These are phyloP conservation scores for Drosophila emarginata DNA, from an alignment of 2,888 invertebrate genomes.

Conservation along the genomic window DNA sequence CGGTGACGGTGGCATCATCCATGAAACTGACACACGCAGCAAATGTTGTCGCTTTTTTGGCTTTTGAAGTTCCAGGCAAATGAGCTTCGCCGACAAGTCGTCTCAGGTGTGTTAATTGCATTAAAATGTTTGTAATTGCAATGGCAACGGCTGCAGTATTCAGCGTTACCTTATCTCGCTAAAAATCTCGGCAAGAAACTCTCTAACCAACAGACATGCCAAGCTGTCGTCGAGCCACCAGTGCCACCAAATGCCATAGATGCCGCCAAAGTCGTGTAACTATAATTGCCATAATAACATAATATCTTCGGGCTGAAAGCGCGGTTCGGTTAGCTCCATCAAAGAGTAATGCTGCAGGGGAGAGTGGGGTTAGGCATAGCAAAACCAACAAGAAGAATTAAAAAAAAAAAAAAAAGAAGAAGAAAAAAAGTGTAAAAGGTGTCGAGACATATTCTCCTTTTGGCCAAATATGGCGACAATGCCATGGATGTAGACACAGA, in stretches of 20 bases:
- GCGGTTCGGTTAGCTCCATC: slow-evolving; percentile 13
- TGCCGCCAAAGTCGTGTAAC: slow-evolving; percentile 72
- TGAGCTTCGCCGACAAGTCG: slow-evolving; percentile 46
- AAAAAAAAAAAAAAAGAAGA: slow-evolving; percentile 36
- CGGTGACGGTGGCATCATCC: slow-evolving; percentile 37
- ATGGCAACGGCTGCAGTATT: slow-evolving; percentile 44
- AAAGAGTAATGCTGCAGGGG: neutral
- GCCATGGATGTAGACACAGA: slow-evolving; percentile 28
- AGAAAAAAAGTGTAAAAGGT: slow-evolving; percentile 40
- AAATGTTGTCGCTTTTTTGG: slow-evolving; percentile 42
- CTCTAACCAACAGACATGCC: slow-evolving; percentile 35
- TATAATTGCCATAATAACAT: slow-evolving; percentile 78
- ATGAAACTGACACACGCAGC: slow-evolving; percentile 46
- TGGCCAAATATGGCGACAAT: slow-evolving; percentile 41
- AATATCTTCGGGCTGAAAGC: slow-evolving; percentile 53
- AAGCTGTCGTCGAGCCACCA: slow-evolving; percentile 43
- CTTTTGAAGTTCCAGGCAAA: slow-evolving; percentile 63
- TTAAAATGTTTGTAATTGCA: slow-evolving; percentile 81
- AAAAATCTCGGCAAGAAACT: slow-evolving; percentile 34
- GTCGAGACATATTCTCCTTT: slow-evolving; percentile 45
- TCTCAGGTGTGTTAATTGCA: slow-evolving; percentile 79
- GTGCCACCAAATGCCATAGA: slow-evolving; percentile 63
- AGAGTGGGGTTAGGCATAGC: neutral
- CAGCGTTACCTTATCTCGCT: slow-evolving; percentile 33
- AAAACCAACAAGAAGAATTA: slow-evolving; percentile 12